These are phyloP conservation scores for Bombus difficillimus DNA, from an alignment of 1,140 invertebrate species.

Conservation along the genomic window DNA sequence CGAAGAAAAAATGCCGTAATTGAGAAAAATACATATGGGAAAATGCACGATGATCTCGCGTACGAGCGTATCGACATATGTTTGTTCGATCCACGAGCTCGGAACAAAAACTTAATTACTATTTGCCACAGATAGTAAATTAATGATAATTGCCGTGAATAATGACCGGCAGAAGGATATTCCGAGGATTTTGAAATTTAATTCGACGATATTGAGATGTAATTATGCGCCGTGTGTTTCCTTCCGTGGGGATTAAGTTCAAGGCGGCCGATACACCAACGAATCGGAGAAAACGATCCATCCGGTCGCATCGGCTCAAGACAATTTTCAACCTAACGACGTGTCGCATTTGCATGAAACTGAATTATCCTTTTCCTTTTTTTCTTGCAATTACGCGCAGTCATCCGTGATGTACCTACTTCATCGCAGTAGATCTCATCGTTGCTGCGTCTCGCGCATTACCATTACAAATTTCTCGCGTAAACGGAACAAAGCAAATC, in stretches of 20 bases:
- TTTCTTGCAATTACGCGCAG: neutral
- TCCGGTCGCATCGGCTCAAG: neutral
- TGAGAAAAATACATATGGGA: neutral
- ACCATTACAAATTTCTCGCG: neutral
- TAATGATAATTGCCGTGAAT: conserved; percentile 8
- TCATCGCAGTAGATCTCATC: neutral
- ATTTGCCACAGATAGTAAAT: conserved; percentile 13
- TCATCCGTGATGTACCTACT: neutral
- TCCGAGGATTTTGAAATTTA: neutral
- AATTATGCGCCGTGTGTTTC: neutral
- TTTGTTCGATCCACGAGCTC: too few species aligned
- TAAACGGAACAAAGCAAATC: neutral
- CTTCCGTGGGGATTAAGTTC: neutral
- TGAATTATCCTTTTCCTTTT: neutral
- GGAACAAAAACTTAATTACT: conserved; percentile 15
- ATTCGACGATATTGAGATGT: conserved; percentile 4
- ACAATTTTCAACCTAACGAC: neutral
- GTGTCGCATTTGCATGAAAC: conserved; percentile 10
- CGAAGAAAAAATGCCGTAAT: neutral
- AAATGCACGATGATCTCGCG: neutral
- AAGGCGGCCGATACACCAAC: neutral
- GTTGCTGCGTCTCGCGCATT: neutral
- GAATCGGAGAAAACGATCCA: neutral
- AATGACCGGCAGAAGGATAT: conserved; percentile 2
- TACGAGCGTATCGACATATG: neutral